These are phyloP conservation scores for Macquaria ambigua DNA, from an alignment of 2,113 vertebrate species.

Conservation along the genomic window DNA sequence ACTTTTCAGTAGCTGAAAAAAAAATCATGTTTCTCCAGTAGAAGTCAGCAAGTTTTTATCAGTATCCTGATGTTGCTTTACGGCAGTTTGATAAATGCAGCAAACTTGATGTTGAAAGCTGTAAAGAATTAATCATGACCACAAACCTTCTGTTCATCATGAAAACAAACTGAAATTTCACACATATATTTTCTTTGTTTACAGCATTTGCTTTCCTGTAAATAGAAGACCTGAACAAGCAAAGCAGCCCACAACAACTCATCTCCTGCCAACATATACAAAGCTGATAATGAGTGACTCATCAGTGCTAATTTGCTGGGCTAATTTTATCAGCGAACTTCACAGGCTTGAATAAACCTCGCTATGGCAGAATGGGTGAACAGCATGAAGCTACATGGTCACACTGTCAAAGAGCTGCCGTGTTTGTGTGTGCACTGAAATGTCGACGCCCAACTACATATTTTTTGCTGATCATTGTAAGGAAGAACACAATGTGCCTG, in stretches of 20 bases:
- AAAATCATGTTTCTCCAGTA: neutral
- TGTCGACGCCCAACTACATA: neutral
- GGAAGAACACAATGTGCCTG: neutral
- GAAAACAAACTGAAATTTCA: conserved; percentile 49
- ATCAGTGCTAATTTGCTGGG: conserved; percentile 71
- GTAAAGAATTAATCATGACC: conserved; percentile 32
- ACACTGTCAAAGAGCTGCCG: conserved; percentile 21
- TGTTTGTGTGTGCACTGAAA: neutral
- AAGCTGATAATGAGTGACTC: conserved; percentile 72
- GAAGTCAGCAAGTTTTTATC: neutral
- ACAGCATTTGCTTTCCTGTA: conserved; percentile 37
- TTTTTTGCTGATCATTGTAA: neutral
- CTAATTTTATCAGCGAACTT: conserved; percentile 75
- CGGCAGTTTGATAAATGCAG: neutral
- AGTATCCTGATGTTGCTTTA: neutral
- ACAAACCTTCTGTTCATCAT: conserved; percentile 42
- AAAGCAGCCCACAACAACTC: conserved; percentile 60
- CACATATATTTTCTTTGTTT: conserved; percentile 38
- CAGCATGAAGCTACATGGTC: conserved; percentile 48
- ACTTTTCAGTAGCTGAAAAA: neutral
- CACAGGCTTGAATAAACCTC: conserved; percentile 55
- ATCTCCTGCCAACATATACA: conserved; percentile 63
- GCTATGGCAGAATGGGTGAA: conserved; percentile 40
- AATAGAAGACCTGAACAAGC: conserved; percentile 56
- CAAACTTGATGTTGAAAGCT: conserved; percentile 20